These are phyloP conservation scores for Eilema caniola DNA, from an alignment of 2,888 invertebrate species.

Conservation along the genomic window DNA sequence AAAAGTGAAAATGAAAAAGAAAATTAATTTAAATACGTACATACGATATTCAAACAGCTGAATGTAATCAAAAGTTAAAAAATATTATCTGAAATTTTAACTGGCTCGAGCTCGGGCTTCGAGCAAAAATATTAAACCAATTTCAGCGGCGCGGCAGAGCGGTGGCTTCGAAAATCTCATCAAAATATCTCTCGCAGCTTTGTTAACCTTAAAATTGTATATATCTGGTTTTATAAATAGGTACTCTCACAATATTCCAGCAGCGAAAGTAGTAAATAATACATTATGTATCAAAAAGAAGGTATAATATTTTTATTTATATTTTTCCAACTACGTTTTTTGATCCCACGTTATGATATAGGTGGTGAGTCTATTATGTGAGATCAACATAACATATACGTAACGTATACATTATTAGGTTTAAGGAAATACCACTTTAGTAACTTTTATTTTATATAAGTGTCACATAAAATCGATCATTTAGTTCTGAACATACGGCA, in stretches of 20 bases:
- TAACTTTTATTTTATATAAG: no score
- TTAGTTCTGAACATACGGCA: no score
- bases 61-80: conserved; percentile 27
- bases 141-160: conserved; percentile 16
- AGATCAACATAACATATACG: no score
- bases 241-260: conserved; percentile 3
- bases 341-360: no score
- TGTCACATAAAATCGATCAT: no score
- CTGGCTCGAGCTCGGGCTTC: conserved; percentile 6
- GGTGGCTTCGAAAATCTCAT: conserved; percentile 25
- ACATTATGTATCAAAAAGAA: not conserved
- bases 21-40: not conserved
- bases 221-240: conserved; percentile 11
- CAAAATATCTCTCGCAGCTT: conserved; percentile 23
- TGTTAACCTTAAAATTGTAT: conserved; percentile 23
- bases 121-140: conserved; percentile 28
- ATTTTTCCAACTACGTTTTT: no score
- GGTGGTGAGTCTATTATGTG: no score
- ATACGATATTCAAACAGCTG: conserved; percentile 10
- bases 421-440: no score
- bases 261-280: not conserved
- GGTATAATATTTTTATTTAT: no score
- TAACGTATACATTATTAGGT: no score
- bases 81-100: conserved; percentile 20
- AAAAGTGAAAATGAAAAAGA: not conserved